Percentiles rank a stretch among this genome's conserved stretches.
Evolutionary conservation across 2,797 vertebrate species (phyloP).

Genomic region (Ceyx erithaca): DNA sequence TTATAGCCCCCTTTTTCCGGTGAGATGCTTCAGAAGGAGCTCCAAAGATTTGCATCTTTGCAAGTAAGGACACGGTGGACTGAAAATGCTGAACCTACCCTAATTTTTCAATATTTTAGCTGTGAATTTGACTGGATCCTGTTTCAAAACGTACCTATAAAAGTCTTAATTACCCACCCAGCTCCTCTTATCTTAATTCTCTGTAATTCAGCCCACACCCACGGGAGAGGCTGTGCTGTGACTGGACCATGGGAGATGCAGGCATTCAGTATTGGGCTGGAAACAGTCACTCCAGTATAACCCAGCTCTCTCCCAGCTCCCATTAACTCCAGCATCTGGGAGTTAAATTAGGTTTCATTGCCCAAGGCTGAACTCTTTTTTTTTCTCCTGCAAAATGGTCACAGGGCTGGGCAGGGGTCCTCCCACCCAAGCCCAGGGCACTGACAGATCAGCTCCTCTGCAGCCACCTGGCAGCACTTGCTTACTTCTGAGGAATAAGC

Average conservation of each 20-base stretch:
- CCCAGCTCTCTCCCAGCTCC: constrained; percentile 22
- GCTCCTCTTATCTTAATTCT: constrained; percentile 38
- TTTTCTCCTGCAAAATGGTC: constrained; percentile 42
- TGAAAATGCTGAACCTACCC: neutral
- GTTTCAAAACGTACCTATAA: constrained; percentile 37
- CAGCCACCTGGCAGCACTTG: constrained; percentile 12
- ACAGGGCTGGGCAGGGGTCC: neutral
- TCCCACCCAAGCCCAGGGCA: constrained; percentile 52
- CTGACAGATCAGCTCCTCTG: neutral
- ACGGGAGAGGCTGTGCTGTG: constrained; percentile 13
- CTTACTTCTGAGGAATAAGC: neutral
- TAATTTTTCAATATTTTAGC: neutral
- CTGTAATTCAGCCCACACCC: constrained; percentile 37
- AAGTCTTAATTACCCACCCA: constrained; percentile 45
- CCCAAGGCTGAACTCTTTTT: constrained; percentile 38
- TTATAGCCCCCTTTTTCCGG: constrained; percentile 1
- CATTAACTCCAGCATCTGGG: constrained; percentile 3
- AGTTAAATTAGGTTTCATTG: constrained; percentile 61
- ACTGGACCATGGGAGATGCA: constrained; percentile 23
- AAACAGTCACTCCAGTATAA: neutral
- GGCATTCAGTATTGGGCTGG: neutral
- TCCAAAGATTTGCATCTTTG: neutral
- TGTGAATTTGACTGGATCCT: neutral
- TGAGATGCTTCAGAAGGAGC: constrained; percentile 15
- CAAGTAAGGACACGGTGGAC: constrained; percentile 6